Percentiles rank a stretch among this genome's conserved stretches.
Evolutionary conservation across 2,113 vertebrate genomes (phyloP).

Genomic region (Scophthalmus maximus): DNA sequence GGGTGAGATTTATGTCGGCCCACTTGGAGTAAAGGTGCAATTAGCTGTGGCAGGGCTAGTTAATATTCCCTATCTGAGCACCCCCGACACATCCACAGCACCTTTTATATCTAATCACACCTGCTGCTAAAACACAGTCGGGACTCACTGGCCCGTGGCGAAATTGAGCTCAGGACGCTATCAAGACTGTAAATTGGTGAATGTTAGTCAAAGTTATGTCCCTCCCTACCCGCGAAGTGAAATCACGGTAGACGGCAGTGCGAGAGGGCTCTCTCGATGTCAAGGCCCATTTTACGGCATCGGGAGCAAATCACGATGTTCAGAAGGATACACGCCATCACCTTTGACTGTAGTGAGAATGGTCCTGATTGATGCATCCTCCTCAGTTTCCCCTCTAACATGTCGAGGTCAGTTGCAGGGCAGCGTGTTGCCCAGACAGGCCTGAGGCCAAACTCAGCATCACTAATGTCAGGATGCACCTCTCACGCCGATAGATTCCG

Average conservation of each 20-base stretch:
- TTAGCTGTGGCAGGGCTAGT: conserved; percentile 69
- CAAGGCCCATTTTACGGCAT: conserved; percentile 1
- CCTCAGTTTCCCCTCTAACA: conserved; percentile 42
- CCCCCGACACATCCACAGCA: conserved; percentile 55
- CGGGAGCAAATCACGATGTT: conserved; percentile 1
- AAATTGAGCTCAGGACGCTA: conserved; percentile 21
- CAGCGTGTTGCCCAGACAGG: conserved; percentile 22
- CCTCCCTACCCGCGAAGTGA: neutral
- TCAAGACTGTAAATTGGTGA: conserved; percentile 10
- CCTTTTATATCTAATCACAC: conserved; percentile 71
- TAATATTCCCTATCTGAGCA: conserved; percentile 74
- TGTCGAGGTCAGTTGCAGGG: conserved; percentile 57
- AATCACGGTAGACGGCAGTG: neutral
- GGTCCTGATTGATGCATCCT: conserved; percentile 43
- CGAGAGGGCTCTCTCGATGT: neutral
- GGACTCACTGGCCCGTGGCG: conserved; percentile 35
- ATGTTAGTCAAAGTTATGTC: conserved; percentile 18
- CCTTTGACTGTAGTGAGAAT: conserved; percentile 43
- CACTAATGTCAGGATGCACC: neutral
- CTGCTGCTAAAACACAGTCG: conserved; percentile 47
- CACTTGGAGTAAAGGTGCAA: conserved; percentile 61
- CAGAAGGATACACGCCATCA: conserved; percentile 5
- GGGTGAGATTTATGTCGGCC: conserved; percentile 48
- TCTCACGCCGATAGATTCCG: neutral
- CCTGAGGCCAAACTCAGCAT: conserved; percentile 35